phyloP scores from a whole-genome alignment of 2,113 vertebrate species.

The Polyodon spathula region DNA sequence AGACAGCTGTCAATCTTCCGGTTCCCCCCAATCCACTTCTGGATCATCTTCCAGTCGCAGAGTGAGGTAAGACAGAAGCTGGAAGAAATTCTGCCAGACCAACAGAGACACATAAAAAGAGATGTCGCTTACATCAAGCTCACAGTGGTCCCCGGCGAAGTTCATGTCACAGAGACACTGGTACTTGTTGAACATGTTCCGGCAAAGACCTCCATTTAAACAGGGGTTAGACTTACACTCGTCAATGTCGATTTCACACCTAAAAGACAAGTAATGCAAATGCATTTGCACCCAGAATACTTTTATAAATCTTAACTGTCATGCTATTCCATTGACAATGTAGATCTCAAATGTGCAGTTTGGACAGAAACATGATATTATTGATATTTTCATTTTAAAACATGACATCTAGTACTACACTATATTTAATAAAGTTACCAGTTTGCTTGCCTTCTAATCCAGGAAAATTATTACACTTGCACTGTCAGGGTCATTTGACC shows the following conservation, averaged over 20 bases:
- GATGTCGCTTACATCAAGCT: slow-evolving; percentile 83
- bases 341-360: no score
- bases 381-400: no score
- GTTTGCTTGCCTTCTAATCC: no score
- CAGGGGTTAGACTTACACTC: slow-evolving; percentile 78
- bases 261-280: no score
- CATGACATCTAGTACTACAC: no score
- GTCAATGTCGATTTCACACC: slow-evolving; percentile 76
- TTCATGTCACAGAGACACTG: slow-evolving; percentile 70
- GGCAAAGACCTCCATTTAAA: slow-evolving; percentile 73
- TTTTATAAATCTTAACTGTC: no score
- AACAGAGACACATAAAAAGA: slow-evolving; percentile 76
- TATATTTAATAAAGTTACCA: no score
- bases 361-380: no score
- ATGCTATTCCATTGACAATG: no score
- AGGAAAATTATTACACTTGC: no score
- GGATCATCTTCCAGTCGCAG: slow-evolving; percentile 78
- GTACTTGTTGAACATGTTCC: slow-evolving; percentile 66
- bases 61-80: slow-evolving; percentile 79
- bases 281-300: no score
- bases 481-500: no score
- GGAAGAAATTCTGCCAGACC: slow-evolving; percentile 85
- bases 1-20: slow-evolving; percentile 40
- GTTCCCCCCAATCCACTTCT: slow-evolving; percentile 72
- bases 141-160: slow-evolving; percentile 69